These are phyloP conservation scores for Choristoneura rosaceana DNA, from an alignment of 2,888 invertebrate species.

Conservation along the genomic window DNA sequence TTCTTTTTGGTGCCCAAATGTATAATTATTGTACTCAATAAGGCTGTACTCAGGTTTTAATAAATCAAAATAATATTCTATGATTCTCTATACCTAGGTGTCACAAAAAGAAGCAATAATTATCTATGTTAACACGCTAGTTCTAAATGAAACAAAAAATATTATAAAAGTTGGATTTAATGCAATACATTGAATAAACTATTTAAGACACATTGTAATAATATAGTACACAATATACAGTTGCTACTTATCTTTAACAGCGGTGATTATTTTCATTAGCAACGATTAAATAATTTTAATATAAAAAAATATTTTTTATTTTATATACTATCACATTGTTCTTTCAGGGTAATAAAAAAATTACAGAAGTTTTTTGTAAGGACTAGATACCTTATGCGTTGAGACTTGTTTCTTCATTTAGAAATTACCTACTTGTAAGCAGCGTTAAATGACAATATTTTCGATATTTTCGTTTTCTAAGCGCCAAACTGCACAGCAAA, in stretches of 20 bases:
- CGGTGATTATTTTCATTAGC: conserved; percentile 38
- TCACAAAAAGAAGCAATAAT: conserved; percentile 23
- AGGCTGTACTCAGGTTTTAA: not conserved
- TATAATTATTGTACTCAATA: too few species aligned
- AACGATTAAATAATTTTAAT: conserved; percentile 40
- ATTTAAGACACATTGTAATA: conserved; percentile 29
- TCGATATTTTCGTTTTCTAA: not conserved
- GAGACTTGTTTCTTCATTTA: not conserved
- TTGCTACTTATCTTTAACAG: conserved; percentile 34
- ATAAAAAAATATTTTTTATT: conserved; percentile 35
- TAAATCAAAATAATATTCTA: too few species aligned
- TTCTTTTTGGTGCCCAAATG: too few species aligned
- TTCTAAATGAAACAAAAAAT: conserved; percentile 16
- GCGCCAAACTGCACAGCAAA: not conserved
- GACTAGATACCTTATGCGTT: conserved; percentile 1
- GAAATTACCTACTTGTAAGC: not conserved
- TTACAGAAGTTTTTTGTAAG: not conserved
- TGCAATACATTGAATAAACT: conserved; percentile 21
- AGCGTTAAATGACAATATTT: too few species aligned
- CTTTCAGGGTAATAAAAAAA: not conserved
- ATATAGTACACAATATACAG: conserved; percentile 40
- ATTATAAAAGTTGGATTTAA: conserved; percentile 31
- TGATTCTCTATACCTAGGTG: not conserved
- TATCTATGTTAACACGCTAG: conserved; percentile 4
- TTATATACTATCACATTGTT: conserved; percentile 16